These are phyloP conservation scores for Tetrax tetrax DNA, from an alignment of 2,113 vertebrate species.

Conservation along the genomic window DNA sequence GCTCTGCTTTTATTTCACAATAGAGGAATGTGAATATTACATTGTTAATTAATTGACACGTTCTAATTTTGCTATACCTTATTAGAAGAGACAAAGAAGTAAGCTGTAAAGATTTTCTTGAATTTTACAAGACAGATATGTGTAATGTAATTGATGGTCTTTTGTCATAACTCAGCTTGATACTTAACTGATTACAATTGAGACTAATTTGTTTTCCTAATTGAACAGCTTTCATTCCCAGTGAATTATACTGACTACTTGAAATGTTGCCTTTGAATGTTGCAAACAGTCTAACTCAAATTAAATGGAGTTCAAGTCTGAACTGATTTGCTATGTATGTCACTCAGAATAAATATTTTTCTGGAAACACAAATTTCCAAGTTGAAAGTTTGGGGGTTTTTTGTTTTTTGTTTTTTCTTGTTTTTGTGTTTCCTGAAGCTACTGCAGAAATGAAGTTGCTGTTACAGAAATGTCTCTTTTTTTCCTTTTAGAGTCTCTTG, in stretches of 20 bases:
- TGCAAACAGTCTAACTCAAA: not conserved
- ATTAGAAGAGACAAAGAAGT: not conserved
- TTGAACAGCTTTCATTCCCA: not conserved
- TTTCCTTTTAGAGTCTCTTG: not conserved
- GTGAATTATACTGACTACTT: not conserved
- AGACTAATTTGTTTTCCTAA: slow-evolving; percentile 24
- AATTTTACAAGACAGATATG: not conserved
- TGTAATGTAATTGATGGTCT: not conserved
- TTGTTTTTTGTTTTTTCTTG: no score
- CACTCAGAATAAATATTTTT: not conserved
- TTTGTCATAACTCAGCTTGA: slow-evolving; percentile 14
- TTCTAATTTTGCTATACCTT: not conserved
- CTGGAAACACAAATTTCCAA: not conserved
- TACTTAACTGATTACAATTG: not conserved
- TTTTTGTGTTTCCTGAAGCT: not conserved
- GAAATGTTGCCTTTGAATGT: not conserved
- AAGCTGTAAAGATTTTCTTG: not conserved
- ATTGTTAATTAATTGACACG: not conserved
- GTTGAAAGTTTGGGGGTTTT: not conserved
- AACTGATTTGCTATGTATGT: not conserved
- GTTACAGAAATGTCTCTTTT: not conserved
- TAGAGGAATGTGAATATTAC: not conserved
- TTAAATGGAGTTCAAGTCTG: not conserved
- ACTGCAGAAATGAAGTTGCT: not conserved
- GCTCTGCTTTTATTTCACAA: not conserved